Evolutionary conservation across 64 coral and sea anemone species (phyloP).

Genomic region (Montipora foliosa): DNA sequence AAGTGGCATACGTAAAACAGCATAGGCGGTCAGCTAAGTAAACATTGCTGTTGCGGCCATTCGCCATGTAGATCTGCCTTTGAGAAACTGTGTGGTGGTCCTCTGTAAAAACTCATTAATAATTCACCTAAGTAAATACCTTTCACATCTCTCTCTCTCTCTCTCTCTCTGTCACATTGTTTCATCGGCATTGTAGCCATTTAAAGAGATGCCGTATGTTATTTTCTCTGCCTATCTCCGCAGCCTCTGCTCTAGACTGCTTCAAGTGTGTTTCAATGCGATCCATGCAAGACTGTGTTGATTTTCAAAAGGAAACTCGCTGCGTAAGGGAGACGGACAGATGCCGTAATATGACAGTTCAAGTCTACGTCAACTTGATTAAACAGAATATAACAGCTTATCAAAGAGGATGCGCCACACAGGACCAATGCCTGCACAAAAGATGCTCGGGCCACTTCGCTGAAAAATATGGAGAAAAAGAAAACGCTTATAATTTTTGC

Average conservation of each 20-base stretch:
- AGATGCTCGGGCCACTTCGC: slow-evolving; percentile 3
- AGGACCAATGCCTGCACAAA: slow-evolving; percentile 20
- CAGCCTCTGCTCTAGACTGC: not conserved
- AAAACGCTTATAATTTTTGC: slow-evolving; percentile 2
- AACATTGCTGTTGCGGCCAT: too few species aligned
- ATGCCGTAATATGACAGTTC: slow-evolving; percentile 42
- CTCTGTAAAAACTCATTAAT: too few species aligned
- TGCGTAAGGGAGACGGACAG: not conserved
- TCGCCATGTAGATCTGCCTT: too few species aligned
- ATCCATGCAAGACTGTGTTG: slow-evolving; percentile 31
- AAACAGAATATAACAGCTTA: not conserved
- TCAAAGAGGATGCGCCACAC: slow-evolving; percentile 22
- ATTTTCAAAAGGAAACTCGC: not conserved
- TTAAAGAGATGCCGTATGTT: too few species aligned
- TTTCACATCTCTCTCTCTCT: too few species aligned
- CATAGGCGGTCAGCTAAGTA: too few species aligned
- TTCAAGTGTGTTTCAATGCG: not conserved
- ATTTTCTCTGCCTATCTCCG: not conserved
- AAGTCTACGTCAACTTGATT: not conserved
- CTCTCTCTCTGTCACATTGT: too few species aligned
- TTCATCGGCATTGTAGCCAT: too few species aligned
- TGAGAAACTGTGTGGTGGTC: too few species aligned
- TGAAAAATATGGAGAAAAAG: not conserved
- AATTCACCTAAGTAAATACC: too few species aligned
- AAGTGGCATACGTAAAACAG: too few species aligned